Base-by-base conservation (phyloP, 2,113 vertebrate species). In the Hyla sarda region DNA sequence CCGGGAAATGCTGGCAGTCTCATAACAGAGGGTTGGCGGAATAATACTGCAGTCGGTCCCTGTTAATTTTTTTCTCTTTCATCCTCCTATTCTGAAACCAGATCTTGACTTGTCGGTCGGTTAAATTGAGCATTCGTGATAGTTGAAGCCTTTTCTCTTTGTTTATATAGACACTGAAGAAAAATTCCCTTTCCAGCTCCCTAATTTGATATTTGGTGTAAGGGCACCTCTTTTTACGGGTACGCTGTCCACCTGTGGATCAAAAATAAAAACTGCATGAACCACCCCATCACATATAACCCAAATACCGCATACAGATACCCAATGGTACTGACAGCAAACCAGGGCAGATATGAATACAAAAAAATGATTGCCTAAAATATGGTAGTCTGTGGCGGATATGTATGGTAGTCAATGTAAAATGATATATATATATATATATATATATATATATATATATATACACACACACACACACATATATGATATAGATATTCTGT, bases 21-120 rank as follows among this genome's bases (percentile, higher is more conserved):
- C 96, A 99, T 91, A 99, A 96, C 92, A 99, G 93, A 30, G 98
- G 97, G 92, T 97, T 98, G 87, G 97, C 96, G 14, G 97, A 97
- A 90, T 99, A 99, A 92, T 98, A 99, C 89, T 99, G 98, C 95
- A 99, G 96, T 91, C 98, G 97, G 96, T 99, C 98, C 92, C 98
- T 98, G 95, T 97, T 99, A 91, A 99, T 95, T 93, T 99, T 99
- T 96, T 99, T 99, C 94, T 99, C 98, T 94, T 99, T 99, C 98
- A 99, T 99, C 90, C 98, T 96, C 92, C 98, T 95, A 93, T 99
- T 99, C 88, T 99, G 98, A 93, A 99, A 99, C 98, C 98, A 99
- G 91, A 99, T 99, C 96, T 99, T 99, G 87, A 99, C 98, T 93
- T 99, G 98, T 82, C 98, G 97, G 89, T 99, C 98, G 89, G 97